Conservation (phyloP, 2,113 vertebrate genomes). For the Dryoscopus gambensis region DNA sequence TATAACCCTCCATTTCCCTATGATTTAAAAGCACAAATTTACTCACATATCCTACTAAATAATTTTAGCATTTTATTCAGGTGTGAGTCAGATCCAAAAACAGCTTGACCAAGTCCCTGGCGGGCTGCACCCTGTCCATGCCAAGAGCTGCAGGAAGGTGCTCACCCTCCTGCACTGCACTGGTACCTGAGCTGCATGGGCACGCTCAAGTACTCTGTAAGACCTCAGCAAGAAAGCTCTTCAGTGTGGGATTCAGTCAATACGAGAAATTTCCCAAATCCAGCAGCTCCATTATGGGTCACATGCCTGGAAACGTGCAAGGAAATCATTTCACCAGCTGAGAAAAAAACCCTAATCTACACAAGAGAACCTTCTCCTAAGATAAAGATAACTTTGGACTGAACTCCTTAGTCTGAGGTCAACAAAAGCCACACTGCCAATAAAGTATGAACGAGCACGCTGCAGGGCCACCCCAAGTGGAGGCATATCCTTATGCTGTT, state of each 20-base stretch:
- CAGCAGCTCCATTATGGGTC: background rate
- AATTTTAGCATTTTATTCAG: background rate
- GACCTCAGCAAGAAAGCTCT: background rate
- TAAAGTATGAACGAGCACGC: accelerated
- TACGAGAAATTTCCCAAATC: background rate
- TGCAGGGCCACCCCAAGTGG: background rate
- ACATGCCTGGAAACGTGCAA: background rate
- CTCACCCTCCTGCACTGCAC: background rate
- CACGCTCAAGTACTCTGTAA: accelerated
- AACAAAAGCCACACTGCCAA: background rate
- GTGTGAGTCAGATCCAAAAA: background rate
- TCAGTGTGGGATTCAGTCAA: background rate
- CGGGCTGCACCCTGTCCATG: background rate
- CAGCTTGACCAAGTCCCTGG: background rate
- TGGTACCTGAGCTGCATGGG: background rate
- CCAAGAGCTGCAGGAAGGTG: background rate
- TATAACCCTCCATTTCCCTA: background rate
- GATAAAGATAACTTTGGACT: background rate
- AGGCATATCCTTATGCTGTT: background rate
- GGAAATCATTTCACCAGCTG: background rate
- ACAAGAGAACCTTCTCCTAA: background rate
- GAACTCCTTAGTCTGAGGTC: background rate
- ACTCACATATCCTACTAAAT: background rate
- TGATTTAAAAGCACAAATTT: background rate
- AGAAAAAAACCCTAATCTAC: background rate